Evolutionary conservation across 2,113 vertebrate genomes (phyloP).

Genomic region (Ciconia stormi): DNA sequence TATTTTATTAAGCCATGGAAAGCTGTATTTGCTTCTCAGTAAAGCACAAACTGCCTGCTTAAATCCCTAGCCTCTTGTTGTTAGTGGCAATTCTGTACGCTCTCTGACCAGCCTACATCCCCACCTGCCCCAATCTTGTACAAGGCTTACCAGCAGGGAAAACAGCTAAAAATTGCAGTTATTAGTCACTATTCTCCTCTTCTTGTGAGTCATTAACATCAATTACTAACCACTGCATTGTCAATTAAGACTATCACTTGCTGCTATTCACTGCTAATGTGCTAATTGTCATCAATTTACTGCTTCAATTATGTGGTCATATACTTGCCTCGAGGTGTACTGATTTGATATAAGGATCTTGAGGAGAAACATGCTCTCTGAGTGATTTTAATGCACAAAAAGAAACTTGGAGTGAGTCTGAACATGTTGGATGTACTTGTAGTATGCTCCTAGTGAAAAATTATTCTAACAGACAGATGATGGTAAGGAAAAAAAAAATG

Average conservation of each 20-base stretch:
- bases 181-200: constrained; percentile 23
- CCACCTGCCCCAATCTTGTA: background rate
- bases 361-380: background rate
- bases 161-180: background rate
- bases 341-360: background rate
- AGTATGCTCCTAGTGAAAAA: background rate
- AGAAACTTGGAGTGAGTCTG: background rate
- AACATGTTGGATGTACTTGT: background rate
- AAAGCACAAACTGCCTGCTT: background rate
- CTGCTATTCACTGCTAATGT: constrained; percentile 53
- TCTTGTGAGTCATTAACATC: constrained; percentile 43
- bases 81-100: background rate
- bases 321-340: constrained; percentile 23
- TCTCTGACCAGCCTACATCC: background rate
- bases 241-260: constrained; percentile 47
- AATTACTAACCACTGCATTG: constrained; percentile 36
- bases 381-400: background rate
- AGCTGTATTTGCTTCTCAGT: background rate
- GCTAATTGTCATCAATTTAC: constrained; percentile 67
- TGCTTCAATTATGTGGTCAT: constrained; percentile 56
- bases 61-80: background rate
- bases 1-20: background rate
- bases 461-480: background rate
- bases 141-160: background rate
- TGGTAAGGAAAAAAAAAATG: background rate